Percentiles rank a stretch among this genome's conserved stretches.
Conservation (phyloP, 2,797 vertebrate species). For the Sternarchorhynchus goeldii region DNA sequence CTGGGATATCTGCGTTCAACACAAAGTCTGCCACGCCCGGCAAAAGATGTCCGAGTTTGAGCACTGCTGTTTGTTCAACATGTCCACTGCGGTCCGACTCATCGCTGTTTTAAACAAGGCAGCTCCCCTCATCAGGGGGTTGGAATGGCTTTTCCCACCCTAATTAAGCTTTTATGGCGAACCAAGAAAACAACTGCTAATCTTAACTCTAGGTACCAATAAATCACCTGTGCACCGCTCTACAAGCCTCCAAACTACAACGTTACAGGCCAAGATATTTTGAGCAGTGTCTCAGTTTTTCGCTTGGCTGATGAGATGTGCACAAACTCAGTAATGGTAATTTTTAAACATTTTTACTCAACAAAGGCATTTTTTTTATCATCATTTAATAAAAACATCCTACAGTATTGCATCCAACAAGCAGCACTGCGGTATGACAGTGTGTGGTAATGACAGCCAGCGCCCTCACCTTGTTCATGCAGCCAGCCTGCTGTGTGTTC, state of each 20-base stretch:
- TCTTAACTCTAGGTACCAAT: slow-evolving; percentile 15
- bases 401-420: neutral
- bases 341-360: no score
- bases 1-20: neutral
- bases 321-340: no score
- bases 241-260: no score
- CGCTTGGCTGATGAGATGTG: no score
- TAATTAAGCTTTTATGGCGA: slow-evolving; percentile 45
- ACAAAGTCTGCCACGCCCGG: neutral
- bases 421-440: neutral
- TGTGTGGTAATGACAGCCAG: slow-evolving; percentile 2
- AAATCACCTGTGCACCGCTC: neutral
- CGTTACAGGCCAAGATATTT: no score
- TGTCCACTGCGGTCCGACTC: slow-evolving; percentile 7
- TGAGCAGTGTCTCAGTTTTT: no score
- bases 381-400: no score
- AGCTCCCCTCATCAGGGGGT: slow-evolving; percentile 8
- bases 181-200: slow-evolving; percentile 29
- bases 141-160: slow-evolving; percentile 22
- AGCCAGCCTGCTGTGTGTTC: slow-evolving; percentile 86
- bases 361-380: no score
- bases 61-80: slow-evolving; percentile 2
- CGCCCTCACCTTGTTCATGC: slow-evolving; percentile 89
- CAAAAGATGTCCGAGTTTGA: neutral
- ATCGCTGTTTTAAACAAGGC: slow-evolving; percentile 38